Base-by-base conservation (phyloP, 2,797 vertebrate species). In the Petrocephalus schoutedeni region DNA sequence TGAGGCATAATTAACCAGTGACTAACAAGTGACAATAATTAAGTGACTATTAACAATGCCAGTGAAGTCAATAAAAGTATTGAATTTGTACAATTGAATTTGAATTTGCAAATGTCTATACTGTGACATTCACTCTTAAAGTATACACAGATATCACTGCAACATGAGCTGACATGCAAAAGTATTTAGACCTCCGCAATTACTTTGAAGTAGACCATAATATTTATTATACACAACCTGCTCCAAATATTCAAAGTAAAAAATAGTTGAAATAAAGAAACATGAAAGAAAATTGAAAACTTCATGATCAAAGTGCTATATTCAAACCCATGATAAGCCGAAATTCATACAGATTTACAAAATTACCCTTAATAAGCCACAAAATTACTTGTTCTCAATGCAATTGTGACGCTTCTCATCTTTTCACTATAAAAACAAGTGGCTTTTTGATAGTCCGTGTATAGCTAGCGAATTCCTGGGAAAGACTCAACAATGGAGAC, bases 291-390 rank as follows among this genome's bases (percentile, higher is more conserved):
- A 54, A 84, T 54, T 84, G 51, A 84, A 23, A 84, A 84, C 23
- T 53, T 23, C 80, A 53, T 84, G 45, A 84, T 53, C 51, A 84
- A 84, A 84, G 51, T 84, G 49, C 82, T 28, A 86, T 58, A 58
- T 61, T 86, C 56, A 86, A 86, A 86, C 16, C 85, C 54, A 41
- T 61, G 57, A 59, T 32, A 86, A 58, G 19, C 53, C 23, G 45
- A 41, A 59, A 86, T 86, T 58, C 59, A 86, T 59, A 41, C 41
- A 59, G 85, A 59, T 86, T 54, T 59, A 58, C 56, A 86, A 86
- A 86, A 86, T 86, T 58, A 58, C 32, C n/a, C 23, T 41, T 86
- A 86, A 86, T n/a, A 58, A 86, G 32, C 32, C 56, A 86, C 56
- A 36, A 32, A 59, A 36, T 86, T 86, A 86, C 16, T 86, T 86